Conservation (phyloP, 2,113 vertebrate genomes). For the Vombatus ursinus region DNA sequence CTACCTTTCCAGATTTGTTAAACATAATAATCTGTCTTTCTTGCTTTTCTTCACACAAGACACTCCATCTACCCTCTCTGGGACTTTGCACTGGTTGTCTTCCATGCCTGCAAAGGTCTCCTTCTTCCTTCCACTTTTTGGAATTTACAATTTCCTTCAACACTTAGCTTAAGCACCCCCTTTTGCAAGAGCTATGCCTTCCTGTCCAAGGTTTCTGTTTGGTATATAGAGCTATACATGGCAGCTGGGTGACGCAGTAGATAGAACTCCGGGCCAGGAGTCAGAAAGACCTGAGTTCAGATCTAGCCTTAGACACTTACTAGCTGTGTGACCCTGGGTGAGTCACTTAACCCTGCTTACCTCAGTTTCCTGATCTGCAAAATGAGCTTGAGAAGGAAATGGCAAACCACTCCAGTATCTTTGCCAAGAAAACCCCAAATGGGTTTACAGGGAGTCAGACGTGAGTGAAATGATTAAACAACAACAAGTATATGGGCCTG, state of each 20-base stretch:
- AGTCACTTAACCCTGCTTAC: too few species aligned
- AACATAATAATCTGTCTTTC: neutral
- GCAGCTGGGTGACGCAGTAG: neutral
- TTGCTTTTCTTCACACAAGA: neutral
- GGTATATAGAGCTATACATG: neutral
- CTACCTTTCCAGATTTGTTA: neutral
- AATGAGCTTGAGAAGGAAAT: neutral
- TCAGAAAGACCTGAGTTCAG: neutral
- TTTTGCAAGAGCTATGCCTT: neutral
- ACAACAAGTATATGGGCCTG: neutral
- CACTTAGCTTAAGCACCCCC: neutral
- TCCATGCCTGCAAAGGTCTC: neutral
- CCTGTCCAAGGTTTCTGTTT: neutral
- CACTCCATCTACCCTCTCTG: neutral
- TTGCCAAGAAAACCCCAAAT: neutral
- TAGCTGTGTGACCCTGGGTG: neutral
- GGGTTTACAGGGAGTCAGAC: neutral
- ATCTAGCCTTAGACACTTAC: neutral
- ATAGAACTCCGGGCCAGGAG: neutral
- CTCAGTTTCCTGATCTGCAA: neutral
- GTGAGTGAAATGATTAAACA: neutral
- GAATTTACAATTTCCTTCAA: neutral
- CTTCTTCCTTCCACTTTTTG: neutral
- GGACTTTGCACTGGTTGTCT: neutral
- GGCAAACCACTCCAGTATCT: neutral